Evolutionary conservation across 1,140 invertebrate species (phyloP), one percentile per base, ranked within the genome.

Genomic region (Anastatus disparis): DNA sequence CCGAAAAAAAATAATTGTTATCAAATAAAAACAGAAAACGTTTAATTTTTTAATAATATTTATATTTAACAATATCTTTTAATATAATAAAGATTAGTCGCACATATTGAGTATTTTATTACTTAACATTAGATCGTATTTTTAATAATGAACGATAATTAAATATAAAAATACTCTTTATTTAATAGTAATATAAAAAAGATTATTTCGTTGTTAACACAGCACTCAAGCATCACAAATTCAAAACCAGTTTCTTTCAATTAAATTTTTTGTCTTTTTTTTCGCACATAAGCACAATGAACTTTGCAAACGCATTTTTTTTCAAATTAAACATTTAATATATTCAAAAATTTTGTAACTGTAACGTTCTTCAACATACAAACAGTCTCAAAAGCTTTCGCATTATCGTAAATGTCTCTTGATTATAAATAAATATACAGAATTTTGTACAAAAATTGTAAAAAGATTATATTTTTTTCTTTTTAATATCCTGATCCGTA

Each of bases 401-500:
- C 50, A 15, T 52, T 1, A 13, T 52, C n/a, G n/a, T n/a, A n/a
- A n/a, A n/a, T n/a, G n/a, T n/a, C 50, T 26, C 50, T 27, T 52
- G 26, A 27, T 3, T 26, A 50, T 50, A 22, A 20, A n/a, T 24
- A 62, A 50, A 44, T 35, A 50, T 63, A n/a, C 20, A 50, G n/a
- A n/a, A 38, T 38, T 38, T 7, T 38, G 35, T 38, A 38, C 35
- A 38, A 38, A 7, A 38, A 38, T 38, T 12, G 6, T 44, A 44
- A 44, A 7, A 13, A 44, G 31, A 10, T 6, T 35, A 10, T 35
- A 6, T 35, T 6, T 35, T 35, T 10, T 4, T 22, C 13, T 31
- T 38, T n/a, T 56, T 63, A 50, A 44, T 67, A 67, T 58, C 52
- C 40, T 35, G 29, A 12, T 4, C 61, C 69, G 27, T 64, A 58